Conservation (phyloP, 2,888 invertebrate species). For the Abscondita cerata region DNA sequence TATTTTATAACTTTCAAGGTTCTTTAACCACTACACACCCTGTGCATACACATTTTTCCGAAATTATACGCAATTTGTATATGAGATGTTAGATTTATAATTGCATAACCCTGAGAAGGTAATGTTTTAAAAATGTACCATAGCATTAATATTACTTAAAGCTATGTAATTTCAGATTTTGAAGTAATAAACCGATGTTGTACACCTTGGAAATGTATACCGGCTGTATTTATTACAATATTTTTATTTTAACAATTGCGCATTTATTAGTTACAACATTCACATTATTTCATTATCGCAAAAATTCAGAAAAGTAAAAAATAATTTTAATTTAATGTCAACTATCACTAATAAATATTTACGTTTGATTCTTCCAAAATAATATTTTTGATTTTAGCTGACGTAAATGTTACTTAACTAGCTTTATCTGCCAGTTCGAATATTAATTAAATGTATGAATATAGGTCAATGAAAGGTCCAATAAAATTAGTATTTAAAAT, state of each 20-base stretch:
- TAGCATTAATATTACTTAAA: neutral
- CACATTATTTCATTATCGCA: neutral
- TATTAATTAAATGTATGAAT: no score
- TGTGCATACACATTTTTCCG: no score
- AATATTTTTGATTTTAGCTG: no score
- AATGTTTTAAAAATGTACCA: constrained; percentile 1
- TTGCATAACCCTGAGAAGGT: constrained; percentile 12
- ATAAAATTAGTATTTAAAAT: no score
- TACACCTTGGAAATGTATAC: constrained; percentile 12
- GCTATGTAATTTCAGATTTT: constrained; percentile 11
- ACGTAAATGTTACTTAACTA: no score
- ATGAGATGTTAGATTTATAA: neutral
- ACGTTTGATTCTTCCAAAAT: no score
- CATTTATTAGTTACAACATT: constrained; percentile 6
- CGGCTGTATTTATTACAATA: neutral
- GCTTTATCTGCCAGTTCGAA: no score
- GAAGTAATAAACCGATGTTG: constrained; percentile 11
- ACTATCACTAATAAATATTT: no score
- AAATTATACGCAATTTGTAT: neutral
- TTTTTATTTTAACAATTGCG: neutral
- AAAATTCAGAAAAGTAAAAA: no score
- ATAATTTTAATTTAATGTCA: no score
- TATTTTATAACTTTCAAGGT: neutral
- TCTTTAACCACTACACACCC: no score
- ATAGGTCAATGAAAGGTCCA: no score